Evolutionary conservation across 2,888 invertebrate genomes (phyloP).

Genomic region (Brachypterus glaber): DNA sequence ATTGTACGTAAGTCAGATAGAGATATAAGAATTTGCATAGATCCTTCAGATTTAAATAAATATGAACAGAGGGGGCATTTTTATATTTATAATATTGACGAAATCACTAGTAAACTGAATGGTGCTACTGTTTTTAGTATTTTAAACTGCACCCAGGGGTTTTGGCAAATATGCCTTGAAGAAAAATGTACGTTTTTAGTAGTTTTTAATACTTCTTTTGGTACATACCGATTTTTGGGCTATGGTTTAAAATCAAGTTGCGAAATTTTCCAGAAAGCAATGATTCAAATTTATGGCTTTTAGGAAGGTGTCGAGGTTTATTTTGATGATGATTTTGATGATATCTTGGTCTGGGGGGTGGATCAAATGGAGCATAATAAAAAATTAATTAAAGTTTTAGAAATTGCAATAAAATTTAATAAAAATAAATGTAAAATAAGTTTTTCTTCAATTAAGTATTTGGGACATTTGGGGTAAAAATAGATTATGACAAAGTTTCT

Average conservation of each 20-base stretch:
- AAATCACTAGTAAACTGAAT: conserved; percentile 15
- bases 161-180: conserved; percentile 17
- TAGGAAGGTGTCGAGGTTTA: conserved; percentile 17
- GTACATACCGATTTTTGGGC: conserved; percentile 14
- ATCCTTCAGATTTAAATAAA: conserved; percentile 19
- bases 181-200: conserved; percentile 15
- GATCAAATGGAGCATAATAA: conserved; percentile 15
- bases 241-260: conserved; percentile 12
- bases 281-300: conserved; percentile 9
- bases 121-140: conserved; percentile 15
- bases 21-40: conserved; percentile 19
- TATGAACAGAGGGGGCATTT: conserved; percentile 12
- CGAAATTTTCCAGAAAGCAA: conserved; percentile 12
- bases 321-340: conserved; percentile 20
- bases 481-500: conserved; percentile 20
- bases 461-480: conserved; percentile 21
- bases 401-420: conserved; percentile 22
- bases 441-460: conserved; percentile 17
- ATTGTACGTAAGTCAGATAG: conserved; percentile 18
- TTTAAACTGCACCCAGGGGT: conserved; percentile 17
- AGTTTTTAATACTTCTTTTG: conserved; percentile 18
- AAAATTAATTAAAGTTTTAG: conserved; percentile 17
- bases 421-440: conserved; percentile 21
- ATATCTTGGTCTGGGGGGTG: conserved; percentile 17
- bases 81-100: conserved; percentile 15